Conservation (phyloP, 37 sponge, comb jelly and placozoan species). For the Haliclona indistincta region DNA sequence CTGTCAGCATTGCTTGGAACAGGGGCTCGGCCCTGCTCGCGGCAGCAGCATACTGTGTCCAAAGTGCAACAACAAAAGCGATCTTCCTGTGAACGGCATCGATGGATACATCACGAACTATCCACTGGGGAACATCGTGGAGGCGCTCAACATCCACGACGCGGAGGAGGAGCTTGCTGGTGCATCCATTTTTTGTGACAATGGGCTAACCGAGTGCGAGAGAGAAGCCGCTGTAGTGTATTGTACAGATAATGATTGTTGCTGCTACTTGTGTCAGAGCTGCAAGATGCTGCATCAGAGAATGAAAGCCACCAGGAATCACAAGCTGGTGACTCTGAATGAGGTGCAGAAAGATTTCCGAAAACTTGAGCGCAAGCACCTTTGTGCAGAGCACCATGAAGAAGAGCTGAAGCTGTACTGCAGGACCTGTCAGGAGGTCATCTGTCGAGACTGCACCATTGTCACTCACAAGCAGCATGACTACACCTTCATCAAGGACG, state of each 20-base stretch:
- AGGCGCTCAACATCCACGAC: not conserved
- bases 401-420: constrained; percentile 36
- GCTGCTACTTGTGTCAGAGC: not conserved
- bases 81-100: constrained; percentile 16
- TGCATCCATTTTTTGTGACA: constrained; percentile 4
- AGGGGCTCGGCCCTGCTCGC: not conserved
- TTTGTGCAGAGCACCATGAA: constrained; percentile 10
- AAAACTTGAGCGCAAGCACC: not conserved
- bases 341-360: not conserved
- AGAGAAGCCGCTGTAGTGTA: not conserved
- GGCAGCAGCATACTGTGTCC: constrained; percentile 12
- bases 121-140: not conserved
- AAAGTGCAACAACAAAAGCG: not conserved
- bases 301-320: constrained; percentile 1
- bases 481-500: not conserved
- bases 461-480: constrained; percentile 11
- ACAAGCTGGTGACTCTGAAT: constrained; percentile 1
- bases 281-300: constrained; percentile 7
- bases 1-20: not conserved
- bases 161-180: not conserved
- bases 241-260: too few species aligned
- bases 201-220: not conserved
- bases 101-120: constrained; percentile 4
- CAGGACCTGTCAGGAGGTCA: constrained; percentile 10
- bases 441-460: constrained; percentile 35